These are phyloP conservation scores for Coracias cyanogaster DNA, from an alignment of 2,797 vertebrate genomes.

Conservation along the genomic window DNA sequence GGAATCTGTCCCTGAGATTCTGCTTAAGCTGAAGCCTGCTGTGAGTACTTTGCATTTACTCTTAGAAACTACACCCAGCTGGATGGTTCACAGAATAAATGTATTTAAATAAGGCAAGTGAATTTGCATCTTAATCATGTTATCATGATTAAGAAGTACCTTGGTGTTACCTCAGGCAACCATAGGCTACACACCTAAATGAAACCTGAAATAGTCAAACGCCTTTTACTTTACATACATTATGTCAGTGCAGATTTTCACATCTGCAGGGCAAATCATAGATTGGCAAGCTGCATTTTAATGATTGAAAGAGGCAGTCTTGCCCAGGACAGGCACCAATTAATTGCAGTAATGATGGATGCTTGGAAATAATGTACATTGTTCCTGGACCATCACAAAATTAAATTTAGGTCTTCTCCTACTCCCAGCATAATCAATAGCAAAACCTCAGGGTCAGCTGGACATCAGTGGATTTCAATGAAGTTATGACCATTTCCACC, in stretches of 20 bases:
- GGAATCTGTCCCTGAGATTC: conserved; percentile 31
- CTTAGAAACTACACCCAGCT: conserved; percentile 54
- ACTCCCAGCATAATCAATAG: conserved; percentile 15
- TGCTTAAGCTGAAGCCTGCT: conserved; percentile 33
- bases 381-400: conserved; percentile 18
- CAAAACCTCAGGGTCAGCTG: conserved; percentile 25
- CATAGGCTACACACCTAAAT: conserved; percentile 48
- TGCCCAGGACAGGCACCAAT: conserved; percentile 7
- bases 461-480: conserved; percentile 35
- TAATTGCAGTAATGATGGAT: background rate
- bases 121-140: conserved; percentile 64
- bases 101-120: conserved; percentile 55
- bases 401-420: conserved; percentile 45
- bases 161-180: conserved; percentile 53
- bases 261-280: conserved; percentile 57
- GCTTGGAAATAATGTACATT: conserved; percentile 28
- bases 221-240: conserved; percentile 57
- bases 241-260: conserved; percentile 55
- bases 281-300: conserved; percentile 29
- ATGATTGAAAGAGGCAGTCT: conserved; percentile 35
- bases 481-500: background rate
- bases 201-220: conserved; percentile 53
- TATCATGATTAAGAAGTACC: conserved; percentile 65
- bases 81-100: conserved; percentile 51
- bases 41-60: conserved; percentile 45